Base-by-base conservation (phyloP, 2,888 invertebrate genomes). In the Cantharis flavilabris region DNA sequence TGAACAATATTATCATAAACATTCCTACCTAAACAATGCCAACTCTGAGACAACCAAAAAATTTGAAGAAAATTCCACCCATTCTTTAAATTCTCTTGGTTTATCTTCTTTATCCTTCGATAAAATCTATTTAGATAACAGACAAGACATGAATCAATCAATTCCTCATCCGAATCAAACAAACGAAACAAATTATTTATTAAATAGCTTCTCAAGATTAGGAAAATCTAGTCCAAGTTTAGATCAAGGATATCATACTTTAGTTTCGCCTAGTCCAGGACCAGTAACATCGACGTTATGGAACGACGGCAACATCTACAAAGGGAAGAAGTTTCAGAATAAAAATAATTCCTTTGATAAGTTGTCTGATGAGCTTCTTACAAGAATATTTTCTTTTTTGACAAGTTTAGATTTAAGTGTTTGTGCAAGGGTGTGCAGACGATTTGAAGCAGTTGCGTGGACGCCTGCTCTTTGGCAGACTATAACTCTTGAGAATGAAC, bases 181-280 rank as follows among this genome's bases (percentile, higher is more conserved):
- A 9, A 80, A 79, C 67, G 79, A 86, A 71, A 83, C 85, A 28
- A 87, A 86, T 80, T 87, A 87, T 81, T 81, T 89, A 69, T 83
- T 88, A 64, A 89, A 89, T 80, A 89, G 87, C 82, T 89, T 88
- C 80, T 84, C 86, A 20, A 88, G 88, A 81, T 83, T 88, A 76
- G 89, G 89, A 14, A 89, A 91, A 81, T 90, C 91, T 80, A 92
- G 92, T 84, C 93, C 94, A 64, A 94, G 92, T 84, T 89, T 94
- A 63, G 95, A 95, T 88, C 94, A 95, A 87, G 95, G 95, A 1
- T 95, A 95, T 89, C 95, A 95, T 83, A 95, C 95, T 9, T 88
- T 95, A 76, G 93, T 94, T 0, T 90, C 92, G 18, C 90, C 91
- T 67, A 90, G 91, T 82, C 90, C 91, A 3, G 88, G 88, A n/a